Percentiles rank a stretch among this genome's conserved stretches.
These are phyloP conservation scores for Cantharis flavilabris DNA, from an alignment of 2,888 invertebrate species.

Conservation along the genomic window DNA sequence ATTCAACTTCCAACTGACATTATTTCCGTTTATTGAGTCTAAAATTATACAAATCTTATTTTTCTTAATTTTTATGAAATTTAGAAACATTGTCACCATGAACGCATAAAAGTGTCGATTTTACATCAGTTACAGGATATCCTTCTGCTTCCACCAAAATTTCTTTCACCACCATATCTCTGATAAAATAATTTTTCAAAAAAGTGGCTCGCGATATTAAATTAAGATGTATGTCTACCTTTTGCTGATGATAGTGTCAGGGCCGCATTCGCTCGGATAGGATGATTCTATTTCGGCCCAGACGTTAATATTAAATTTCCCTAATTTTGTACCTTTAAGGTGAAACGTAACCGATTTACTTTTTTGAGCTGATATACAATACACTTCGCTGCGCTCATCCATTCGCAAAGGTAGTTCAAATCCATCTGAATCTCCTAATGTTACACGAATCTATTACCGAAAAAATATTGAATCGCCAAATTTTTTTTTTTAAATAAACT, in stretches of 20 bases:
- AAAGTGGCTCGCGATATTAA: neutral
- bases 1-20: slow-evolving; percentile 55
- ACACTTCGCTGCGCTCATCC: slow-evolving; percentile 39
- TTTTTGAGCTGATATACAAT: slow-evolving; percentile 46
- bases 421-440: slow-evolving; percentile 42
- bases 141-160: slow-evolving; percentile 74
- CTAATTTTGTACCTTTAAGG: slow-evolving; percentile 44
- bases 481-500: slow-evolving; percentile 38
- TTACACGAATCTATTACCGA: slow-evolving; percentile 43
- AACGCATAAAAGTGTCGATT: slow-evolving; percentile 70
- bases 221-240: slow-evolving; percentile 45
- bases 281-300: slow-evolving; percentile 56
- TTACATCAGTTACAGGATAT: slow-evolving; percentile 66
- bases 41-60: slow-evolving; percentile 16
- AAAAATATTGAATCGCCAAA: neutral
- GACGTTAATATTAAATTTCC: slow-evolving; percentile 58
- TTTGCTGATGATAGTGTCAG: slow-evolving; percentile 55
- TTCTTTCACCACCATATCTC: slow-evolving; percentile 67
- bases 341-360: slow-evolving; percentile 48
- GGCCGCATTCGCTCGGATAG: slow-evolving; percentile 57
- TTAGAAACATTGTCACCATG: slow-evolving; percentile 55
- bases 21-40: slow-evolving; percentile 41
- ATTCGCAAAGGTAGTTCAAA: slow-evolving; percentile 40
- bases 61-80: neutral
- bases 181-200: slow-evolving; percentile 38